phyloP scores from a whole-genome alignment of 1,140 invertebrate genomes.

The Coelopa frigida region DNA sequence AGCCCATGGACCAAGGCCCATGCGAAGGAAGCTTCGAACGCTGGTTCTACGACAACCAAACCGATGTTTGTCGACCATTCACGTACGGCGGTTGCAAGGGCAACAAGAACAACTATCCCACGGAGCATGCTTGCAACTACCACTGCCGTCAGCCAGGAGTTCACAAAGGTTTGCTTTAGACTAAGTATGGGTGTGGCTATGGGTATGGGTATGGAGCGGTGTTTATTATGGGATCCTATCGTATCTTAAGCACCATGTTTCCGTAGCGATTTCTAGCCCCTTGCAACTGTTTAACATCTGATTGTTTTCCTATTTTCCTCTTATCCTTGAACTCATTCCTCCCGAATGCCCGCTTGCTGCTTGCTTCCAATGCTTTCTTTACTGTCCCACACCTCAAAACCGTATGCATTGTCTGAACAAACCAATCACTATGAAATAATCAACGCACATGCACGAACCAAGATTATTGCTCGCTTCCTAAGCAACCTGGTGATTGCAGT shows the following conservation, averaged over 20 bases:
- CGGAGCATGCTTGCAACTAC: conserved; percentile 70
- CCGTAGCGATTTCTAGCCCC: no score
- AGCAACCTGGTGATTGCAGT: conserved; percentile 71
- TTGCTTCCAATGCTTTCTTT: conserved; percentile 20
- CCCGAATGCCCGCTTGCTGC: conserved; percentile 26
- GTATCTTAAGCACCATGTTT: no score
- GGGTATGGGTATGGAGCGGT: background rate
- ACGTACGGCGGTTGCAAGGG: conserved; percentile 85
- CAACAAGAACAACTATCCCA: conserved; percentile 80
- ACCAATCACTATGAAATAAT: no score
- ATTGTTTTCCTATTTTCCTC: conserved; percentile 5
- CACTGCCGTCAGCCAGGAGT: conserved; percentile 65
- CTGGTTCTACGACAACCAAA: conserved; percentile 73
- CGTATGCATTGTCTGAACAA: conserved; percentile 11
- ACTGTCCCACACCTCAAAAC: conserved; percentile 6
- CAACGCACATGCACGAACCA: conserved; percentile 8
- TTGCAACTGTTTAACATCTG: no score
- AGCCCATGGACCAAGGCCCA: conserved; percentile 67
- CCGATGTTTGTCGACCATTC: conserved; percentile 66
- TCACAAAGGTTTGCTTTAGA: conserved; percentile 59
- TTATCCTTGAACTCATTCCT: background rate
- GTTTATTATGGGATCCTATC: background rate
- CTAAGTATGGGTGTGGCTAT: no score
- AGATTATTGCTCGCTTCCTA: conserved; percentile 75
- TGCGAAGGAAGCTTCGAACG: conserved; percentile 75